Evolutionary conservation across 2,797 vertebrate genomes (phyloP).

Genomic region (Sebastes alutus): DNA sequence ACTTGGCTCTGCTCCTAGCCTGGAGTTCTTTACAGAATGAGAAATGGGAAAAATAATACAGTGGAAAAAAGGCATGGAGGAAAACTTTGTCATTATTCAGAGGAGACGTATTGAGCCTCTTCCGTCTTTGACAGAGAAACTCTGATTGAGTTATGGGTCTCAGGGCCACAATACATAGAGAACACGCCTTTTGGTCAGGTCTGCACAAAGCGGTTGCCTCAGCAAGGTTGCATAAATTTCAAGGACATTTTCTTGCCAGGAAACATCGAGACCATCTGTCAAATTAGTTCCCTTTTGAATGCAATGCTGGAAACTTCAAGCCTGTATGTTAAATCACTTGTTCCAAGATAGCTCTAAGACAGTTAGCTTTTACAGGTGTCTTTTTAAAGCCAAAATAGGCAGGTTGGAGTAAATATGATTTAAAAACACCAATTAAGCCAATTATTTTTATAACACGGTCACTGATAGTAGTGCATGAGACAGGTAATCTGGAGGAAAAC

Average conservation of each 20-base stretch:
- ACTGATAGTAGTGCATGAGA: no score
- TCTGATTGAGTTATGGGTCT: constrained; percentile 19
- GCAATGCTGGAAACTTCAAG: neutral
- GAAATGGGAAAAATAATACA: constrained; percentile 24
- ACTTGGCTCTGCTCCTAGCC: constrained; percentile 12
- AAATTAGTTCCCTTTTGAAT: constrained; percentile 5
- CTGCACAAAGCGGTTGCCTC: constrained; percentile 2
- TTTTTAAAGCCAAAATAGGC: neutral
- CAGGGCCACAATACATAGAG: neutral
- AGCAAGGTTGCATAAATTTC: neutral
- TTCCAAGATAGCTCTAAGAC: neutral
- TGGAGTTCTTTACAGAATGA: constrained; percentile 22
- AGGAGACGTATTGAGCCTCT: neutral
- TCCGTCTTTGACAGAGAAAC: constrained; percentile 13
- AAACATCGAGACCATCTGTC: constrained; percentile 15
- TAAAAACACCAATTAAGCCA: no score
- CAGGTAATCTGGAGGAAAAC: no score
- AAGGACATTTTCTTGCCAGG: neutral
- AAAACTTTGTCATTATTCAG: constrained; percentile 22
- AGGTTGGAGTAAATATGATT: no score
- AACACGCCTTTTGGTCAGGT: neutral
- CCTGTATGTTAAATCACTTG: neutral
- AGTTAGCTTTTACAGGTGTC: neutral
- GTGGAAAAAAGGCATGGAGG: neutral
- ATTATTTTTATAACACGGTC: no score